Evolutionary conservation across 1,140 invertebrate species (phyloP).

Genomic region (Bombus breviceps): DNA sequence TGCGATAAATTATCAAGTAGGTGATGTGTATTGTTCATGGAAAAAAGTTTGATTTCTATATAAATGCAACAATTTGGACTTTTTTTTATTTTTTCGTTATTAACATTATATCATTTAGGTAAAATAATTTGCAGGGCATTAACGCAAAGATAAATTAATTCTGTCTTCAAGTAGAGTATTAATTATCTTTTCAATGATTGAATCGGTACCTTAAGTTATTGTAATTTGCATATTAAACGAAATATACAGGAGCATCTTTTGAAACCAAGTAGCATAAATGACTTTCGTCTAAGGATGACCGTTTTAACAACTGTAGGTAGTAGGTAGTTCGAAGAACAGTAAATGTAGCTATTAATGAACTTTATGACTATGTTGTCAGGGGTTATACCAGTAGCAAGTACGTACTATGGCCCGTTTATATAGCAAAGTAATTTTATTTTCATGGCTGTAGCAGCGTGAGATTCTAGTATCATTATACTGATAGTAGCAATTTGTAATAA

Average conservation of each 20-base stretch:
- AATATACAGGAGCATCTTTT: not conserved
- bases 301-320: constrained; percentile 1
- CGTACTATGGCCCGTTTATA: not conserved
- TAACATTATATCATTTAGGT: too few species aligned
- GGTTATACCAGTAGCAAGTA: not conserved
- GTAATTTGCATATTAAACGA: not conserved
- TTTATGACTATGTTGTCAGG: not conserved
- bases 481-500: constrained; percentile 4
- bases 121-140: too few species aligned
- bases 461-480: not conserved
- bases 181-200: not conserved
- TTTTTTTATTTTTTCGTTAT: too few species aligned
- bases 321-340: not conserved
- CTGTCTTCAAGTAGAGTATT: not conserved
- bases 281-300: not conserved
- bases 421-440: not conserved
- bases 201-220: not conserved
- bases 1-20: too few species aligned
- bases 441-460: not conserved
- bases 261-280: not conserved
- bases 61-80: too few species aligned
- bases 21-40: too few species aligned
- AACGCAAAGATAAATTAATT: not conserved
- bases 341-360: constrained; percentile 4
- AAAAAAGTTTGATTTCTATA: too few species aligned